Base-by-base conservation (phyloP, 2,888 invertebrate genomes). In the Agrypnus murinus region DNA sequence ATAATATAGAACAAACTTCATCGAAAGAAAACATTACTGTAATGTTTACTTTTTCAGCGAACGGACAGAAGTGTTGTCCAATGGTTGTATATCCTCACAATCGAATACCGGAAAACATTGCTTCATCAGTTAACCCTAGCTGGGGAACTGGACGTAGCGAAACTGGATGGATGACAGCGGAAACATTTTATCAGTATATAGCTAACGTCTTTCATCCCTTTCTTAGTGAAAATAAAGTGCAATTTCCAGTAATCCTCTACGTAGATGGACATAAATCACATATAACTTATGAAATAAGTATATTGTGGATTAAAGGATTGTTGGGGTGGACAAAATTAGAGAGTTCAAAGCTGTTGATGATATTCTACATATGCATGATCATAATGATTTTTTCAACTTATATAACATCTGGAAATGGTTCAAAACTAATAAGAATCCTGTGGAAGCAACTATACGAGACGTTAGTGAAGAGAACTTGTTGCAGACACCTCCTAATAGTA, bases 201-300 rank as follows among this genome's bases (percentile, higher is more conserved):
- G 67, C 71, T 17, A 71, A 76, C 70, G 68, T 46, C 64, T 74
- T 68, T 53, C 70, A 63, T 71, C 75, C 67, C 10, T 75, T 64
- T 67, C 59, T 73, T 8, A 55, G 57, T 45, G 65, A 75, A 62
- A 53, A 83, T 62, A 70, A 80, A 36, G 79, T 85, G 38, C 60
- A 76, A 60, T 74, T 80, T n/a, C 85, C 79, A 45, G 77, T 85
- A 32, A 78, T 86, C 60, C 65, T 85, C 2, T 86, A 83, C 64
- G 72, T 86, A 34, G 86, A 86, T 77, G 82, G 83, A 15, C 84
- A 84, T 72, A 60, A 76, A 5, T 84, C 84, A 9, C 83, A 86
- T 71, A 62, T 85, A 4, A 46, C 46, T 17, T 46, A 46, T 12
- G 17, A 46, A 17, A 15, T 46, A 19, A 46, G 80, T 69, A 75